Base-by-base conservation (phyloP, 2,888 invertebrate species). In the Barypeithes pellucidus region DNA sequence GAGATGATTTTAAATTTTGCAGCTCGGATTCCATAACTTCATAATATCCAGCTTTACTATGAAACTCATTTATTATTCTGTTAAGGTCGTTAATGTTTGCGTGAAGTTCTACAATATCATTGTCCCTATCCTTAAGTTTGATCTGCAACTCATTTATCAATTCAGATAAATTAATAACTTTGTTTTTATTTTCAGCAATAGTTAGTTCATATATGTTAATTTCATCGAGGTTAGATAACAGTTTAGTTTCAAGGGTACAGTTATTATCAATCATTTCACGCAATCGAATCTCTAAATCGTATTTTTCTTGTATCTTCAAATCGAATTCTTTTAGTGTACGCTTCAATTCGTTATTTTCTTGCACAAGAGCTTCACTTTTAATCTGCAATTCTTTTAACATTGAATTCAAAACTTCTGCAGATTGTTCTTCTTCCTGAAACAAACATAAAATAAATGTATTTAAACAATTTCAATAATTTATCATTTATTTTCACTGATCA, bases 11-110 rank as follows among this genome's bases (percentile, higher is more conserved):
- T 16, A 90, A 80, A 81, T 89, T 88, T 18, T 88, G 86, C 8
- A 90, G 85, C 85, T 90, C 88, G 68, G 88, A 87, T 5, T 88
- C 86, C 81, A 89, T 88, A 69, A 87, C 86, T 2, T 88, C 86
- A 80, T 89, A 79, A 66, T 77, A 73, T 22, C 39, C 47, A 79
- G 88, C 86, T 81, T 88, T 88, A 54, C 85, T 86, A 80, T 89
- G 88, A 80, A 89, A 88, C 76, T 89, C 87, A 9, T 84, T 73
- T 65, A 90, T 83, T 24, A 88, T 81, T 73, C 80, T 84, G 82
- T 89, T 89, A 57, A 90, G 82, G 82, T 89, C 88, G 54, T 85
- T 84, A 69, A 90, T 86, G 76, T 87, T 84, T 18, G 82, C 78
- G 80, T 89, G 89, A 45, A 90, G 85, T 36, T 78, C 79, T 68